These are phyloP conservation scores for Sminthurinus signatus DNA, from an alignment of 1,140 invertebrate genomes.

Conservation along the genomic window DNA sequence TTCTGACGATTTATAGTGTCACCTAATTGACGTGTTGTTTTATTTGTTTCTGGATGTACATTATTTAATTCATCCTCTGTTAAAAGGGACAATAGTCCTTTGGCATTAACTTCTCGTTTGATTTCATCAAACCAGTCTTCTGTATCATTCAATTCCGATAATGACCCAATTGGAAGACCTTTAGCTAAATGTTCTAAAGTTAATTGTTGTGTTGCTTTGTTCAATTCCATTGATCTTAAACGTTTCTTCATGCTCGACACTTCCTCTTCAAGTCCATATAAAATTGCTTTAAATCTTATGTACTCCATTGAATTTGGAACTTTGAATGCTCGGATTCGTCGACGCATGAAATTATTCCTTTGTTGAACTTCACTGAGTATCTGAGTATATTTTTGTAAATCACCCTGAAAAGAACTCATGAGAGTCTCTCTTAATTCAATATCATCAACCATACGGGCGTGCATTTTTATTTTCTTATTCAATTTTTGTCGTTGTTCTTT, in stretches of 20 bases:
- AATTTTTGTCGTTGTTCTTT: slow-evolving; percentile 12
- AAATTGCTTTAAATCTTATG: slow-evolving; percentile 14
- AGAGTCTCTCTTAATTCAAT: slow-evolving; percentile 7
- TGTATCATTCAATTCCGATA: background rate
- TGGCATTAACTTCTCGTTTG: slow-evolving; percentile 6
- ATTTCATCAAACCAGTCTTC: slow-evolving; percentile 18
- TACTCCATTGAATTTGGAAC: slow-evolving; percentile 19
- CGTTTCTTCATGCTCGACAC: background rate
- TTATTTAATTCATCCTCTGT: slow-evolving; percentile 4
- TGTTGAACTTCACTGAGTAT: slow-evolving; percentile 1
- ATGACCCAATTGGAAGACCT: background rate
- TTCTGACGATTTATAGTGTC: background rate
- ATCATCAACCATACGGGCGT: slow-evolving; percentile 1
- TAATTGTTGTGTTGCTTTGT: background rate
- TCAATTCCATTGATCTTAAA: background rate
- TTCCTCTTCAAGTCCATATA: slow-evolving; percentile 2
- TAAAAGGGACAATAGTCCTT: background rate
- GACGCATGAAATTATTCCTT: slow-evolving; percentile 10
- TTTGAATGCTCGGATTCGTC: slow-evolving; percentile 3
- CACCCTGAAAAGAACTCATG: background rate
- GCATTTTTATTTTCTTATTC: background rate
- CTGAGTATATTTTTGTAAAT: slow-evolving; percentile 12
- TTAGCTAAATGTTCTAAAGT: background rate
- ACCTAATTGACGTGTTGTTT: background rate
- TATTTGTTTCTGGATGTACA: background rate